phyloP scores from a whole-genome alignment of 2,888 invertebrate genomes.

The Stomorhina lunata region DNA sequence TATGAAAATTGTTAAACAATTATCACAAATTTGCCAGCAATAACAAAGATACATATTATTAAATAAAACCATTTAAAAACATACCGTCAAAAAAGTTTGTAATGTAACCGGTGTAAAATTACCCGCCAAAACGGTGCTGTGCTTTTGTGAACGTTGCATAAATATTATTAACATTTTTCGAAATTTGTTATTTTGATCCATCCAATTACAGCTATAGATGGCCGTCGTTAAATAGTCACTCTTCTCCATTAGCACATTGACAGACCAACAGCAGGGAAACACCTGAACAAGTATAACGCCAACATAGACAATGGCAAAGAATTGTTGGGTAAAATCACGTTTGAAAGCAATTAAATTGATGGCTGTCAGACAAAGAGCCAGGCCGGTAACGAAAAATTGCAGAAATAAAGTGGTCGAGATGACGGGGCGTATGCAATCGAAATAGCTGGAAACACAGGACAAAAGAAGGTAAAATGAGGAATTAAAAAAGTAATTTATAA shows the following conservation, averaged over 20 bases:
- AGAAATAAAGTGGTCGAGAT: conserved; percentile 66
- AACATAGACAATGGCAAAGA: conserved; percentile 59
- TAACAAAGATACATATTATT: no score
- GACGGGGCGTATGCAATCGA: conserved; percentile 64
- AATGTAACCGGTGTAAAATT: conserved; percentile 69
- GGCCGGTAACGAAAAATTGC: conserved; percentile 67
- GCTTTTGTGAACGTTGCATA: conserved; percentile 70
- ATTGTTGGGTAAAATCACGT: conserved; percentile 38
- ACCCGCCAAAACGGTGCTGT: conserved; percentile 67
- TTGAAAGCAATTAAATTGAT: conserved; percentile 66
- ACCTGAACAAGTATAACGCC: conserved; percentile 63
- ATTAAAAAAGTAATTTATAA: no score
- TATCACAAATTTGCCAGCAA: neutral
- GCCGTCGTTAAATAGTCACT: conserved; percentile 67
- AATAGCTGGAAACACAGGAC: conserved; percentile 62
- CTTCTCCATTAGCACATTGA: conserved; percentile 66
- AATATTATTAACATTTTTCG: conserved; percentile 70
- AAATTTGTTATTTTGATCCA: conserved; percentile 68
- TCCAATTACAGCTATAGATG: conserved; percentile 70
- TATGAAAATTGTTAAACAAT: neutral
- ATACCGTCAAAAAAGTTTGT: conserved; percentile 69
- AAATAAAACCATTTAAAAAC: no score
- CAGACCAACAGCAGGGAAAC: conserved; percentile 69
- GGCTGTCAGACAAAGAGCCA: conserved; percentile 65
- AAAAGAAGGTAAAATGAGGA: no score